Evolutionary conservation across 2,113 vertebrate genomes (phyloP), one percentile per base, ranked within the genome.

Genomic region (Thryonomys swinderianus): DNA sequence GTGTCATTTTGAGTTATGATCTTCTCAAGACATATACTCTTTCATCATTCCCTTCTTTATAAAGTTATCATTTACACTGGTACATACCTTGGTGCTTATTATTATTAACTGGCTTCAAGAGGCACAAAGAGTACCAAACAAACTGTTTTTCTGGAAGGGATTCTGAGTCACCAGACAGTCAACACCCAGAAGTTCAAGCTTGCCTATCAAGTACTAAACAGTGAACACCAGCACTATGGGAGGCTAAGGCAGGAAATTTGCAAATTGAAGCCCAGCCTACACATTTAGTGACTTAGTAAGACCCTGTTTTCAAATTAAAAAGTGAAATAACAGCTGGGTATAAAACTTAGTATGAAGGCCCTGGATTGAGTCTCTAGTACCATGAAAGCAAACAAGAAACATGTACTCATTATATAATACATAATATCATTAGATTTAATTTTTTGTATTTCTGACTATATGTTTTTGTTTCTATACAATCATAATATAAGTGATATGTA

Each of bases 351-450:
- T 51, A 30, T 78, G 74, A 51, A 78, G 45, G 17, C 42, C 45
- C 73, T 76, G 23, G 42, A 7, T 76, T 76, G 14, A 32, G 16
- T 76, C 73, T 45, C 40, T 27, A 48, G 42, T 17, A 48, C 25
- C 16, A 48, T 14, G 8, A 27, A 42, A 45, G 27, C 42, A 76
- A 76, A 48, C 12, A 76, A 48, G 30, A 23, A 76, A 76, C 18
- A 18, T n/a, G n/a, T 71, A 51, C 13, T 17, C 84, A 27, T 14
- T 78, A 82, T 11, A 3, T 93, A 34, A 82, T 76, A 85, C 48
- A 91, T 85, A 93, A 89, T 59, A 81, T 78, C 57, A 76, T 93
- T 91, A 64, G 25, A 89, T 89, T 93, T 85, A 87, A 57, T 55
- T 62, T 69, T 87, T 62, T 92, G 5, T 51, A 62, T 88, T 95